Base-by-base conservation (phyloP, 2,797 vertebrate genomes). In the Protosalanx chinensis region DNA sequence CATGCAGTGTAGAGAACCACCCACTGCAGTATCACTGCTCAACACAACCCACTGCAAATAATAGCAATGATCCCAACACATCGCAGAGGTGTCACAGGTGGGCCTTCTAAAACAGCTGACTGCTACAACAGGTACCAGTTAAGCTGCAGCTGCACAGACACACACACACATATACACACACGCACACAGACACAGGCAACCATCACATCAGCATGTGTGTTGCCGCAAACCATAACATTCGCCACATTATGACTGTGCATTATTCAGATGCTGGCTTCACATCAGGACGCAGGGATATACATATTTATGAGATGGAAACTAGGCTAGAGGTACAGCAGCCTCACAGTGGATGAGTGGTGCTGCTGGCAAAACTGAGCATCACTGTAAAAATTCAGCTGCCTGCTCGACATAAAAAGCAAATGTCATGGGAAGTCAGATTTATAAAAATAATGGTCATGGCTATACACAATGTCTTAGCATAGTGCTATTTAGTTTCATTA, bases 191-290 rank as follows among this genome's bases (percentile, higher is more conserved):
- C 13, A 20, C 33, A 61, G 6, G 49, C 29, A 60, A 29, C 3
- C 10, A 6, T 35, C 65, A 33, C 27, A 73, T 70, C 27, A 64
- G 32, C 13, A 77, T 18, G 37, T 18, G 33, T 61, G 62, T 4
- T 73, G 62, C 70, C 1, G 32, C 71, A 82, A 53, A 70, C 16
- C 51, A 67, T 12, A 74, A 68, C 32, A 77, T 66, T 72, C 30
- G 59, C 63, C 65, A 37, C 73, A 77, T 73, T 70, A 69, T 80
- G 76, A 79, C 73, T 73, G 29, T 85, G 80, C 76, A 89, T 85
- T 85, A 87, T 87, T 87, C 61, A 88, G 65, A 74, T 6, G 66
- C 57, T 57, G 64, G 75, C 78, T 71, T 73, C 67, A 77, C 62
- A 79, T 68, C 73, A 73, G 70, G 61, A 82, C 15, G 33, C 13